Conservation (phyloP, 2,113 vertebrate species). For the Todiramphus chloris region DNA sequence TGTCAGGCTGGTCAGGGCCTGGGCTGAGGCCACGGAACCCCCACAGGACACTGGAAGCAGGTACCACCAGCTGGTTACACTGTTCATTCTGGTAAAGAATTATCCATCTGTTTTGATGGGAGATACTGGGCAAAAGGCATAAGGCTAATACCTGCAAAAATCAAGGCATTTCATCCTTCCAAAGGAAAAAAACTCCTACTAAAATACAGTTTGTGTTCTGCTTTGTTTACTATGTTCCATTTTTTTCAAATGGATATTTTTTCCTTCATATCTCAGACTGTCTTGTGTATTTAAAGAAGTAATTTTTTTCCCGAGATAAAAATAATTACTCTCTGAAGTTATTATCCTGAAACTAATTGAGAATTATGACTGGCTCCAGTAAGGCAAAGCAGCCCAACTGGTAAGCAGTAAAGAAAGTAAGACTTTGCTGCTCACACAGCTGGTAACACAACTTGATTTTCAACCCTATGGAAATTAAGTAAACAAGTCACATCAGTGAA, state of each 20-base stretch:
- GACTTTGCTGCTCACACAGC: neutral
- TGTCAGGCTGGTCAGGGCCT: neutral
- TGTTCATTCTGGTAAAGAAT: neutral
- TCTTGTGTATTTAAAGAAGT: neutral
- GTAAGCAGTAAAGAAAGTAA: neutral
- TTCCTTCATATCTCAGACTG: neutral
- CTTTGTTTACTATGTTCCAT: neutral
- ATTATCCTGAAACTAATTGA: neutral
- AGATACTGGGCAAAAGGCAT: neutral
- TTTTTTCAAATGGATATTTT: neutral
- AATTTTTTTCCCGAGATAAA: neutral
- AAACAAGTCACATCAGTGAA: neutral
- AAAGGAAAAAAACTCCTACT: neutral
- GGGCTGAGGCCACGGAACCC: neutral
- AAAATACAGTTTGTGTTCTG: neutral
- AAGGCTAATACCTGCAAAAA: neutral
- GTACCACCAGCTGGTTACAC: neutral
- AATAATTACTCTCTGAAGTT: neutral
- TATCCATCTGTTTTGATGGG: neutral
- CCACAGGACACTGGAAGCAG: neutral
- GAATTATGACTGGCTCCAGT: neutral
- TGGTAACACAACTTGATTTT: neutral
- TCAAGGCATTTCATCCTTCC: neutral
- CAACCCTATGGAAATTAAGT: neutral
- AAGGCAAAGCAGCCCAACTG: neutral